These are phyloP conservation scores for Ephialtes manifestator DNA, from an alignment of 2,888 invertebrate species.

Conservation along the genomic window DNA sequence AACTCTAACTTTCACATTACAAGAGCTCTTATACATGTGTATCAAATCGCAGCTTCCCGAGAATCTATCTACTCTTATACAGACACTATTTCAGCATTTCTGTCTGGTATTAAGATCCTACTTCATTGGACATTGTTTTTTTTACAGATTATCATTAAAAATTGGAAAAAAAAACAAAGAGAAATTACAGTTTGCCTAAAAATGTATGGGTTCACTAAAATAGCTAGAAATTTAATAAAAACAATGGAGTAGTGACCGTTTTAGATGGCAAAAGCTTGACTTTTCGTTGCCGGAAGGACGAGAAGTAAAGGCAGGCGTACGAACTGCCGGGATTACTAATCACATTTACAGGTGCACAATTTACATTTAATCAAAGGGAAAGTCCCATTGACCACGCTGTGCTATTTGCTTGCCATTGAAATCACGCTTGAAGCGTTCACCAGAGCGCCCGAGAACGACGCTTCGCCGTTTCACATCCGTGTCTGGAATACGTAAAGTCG, in stretches of 20 bases:
- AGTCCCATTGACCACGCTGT: constrained; percentile 83
- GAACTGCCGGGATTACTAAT: constrained; percentile 83
- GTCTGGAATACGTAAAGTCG: constrained; percentile 83
- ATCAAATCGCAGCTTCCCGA: too few species aligned
- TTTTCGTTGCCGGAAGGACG: constrained; percentile 57
- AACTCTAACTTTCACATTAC: too few species aligned
- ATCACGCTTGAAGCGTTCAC: constrained; percentile 74
- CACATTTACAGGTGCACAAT: constrained; percentile 83
- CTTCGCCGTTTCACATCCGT: constrained; percentile 70
- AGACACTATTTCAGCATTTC: too few species aligned
- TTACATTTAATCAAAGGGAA: constrained; percentile 86
- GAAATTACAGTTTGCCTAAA: too few species aligned
- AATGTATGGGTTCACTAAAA: too few species aligned
- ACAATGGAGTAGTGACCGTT: neutral
- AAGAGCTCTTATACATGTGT: too few species aligned
- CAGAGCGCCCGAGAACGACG: constrained; percentile 54
- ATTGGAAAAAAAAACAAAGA: too few species aligned
- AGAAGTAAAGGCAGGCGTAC: constrained; percentile 70
- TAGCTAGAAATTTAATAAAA: neutral
- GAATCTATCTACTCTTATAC: too few species aligned
- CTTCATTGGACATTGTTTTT: too few species aligned
- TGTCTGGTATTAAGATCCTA: too few species aligned
- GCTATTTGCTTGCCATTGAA: constrained; percentile 85
- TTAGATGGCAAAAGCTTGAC: neutral
- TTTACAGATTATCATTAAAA: too few species aligned